A percentile compares a stretch with the other conserved stretches of the same genome.
Evolutionary conservation across 2,888 invertebrate genomes (phyloP).

Genomic region (Myopa tessellatipennis): DNA sequence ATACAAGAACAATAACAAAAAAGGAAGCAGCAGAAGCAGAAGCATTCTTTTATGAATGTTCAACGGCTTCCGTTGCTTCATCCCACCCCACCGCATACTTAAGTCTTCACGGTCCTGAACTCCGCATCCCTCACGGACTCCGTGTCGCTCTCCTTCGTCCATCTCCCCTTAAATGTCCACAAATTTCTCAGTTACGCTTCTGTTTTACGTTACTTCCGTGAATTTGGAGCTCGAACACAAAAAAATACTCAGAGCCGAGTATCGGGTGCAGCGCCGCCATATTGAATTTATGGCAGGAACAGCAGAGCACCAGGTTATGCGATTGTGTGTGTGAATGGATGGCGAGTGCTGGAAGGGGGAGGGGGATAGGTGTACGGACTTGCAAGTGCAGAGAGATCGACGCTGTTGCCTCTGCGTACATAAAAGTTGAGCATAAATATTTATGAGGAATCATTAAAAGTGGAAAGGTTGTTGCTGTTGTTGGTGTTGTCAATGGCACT

Average conservation of each 20-base stretch:
- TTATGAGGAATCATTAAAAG: conserved; percentile 31
- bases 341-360: not conserved
- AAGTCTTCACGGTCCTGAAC: not conserved
- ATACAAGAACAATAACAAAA: too few relatives aligned
- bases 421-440: conserved; percentile 32
- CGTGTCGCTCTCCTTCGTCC: not conserved
- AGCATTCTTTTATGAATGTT: not conserved
- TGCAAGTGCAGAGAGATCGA: not conserved
- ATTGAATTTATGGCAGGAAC: too few relatives aligned
- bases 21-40: not conserved
- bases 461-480: not conserved
- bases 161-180: not conserved
- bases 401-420: conserved; percentile 8
- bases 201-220: not conserved
- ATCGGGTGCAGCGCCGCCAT: too few relatives aligned
- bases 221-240: not conserved
- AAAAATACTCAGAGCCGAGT: too few relatives aligned
- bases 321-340: not conserved
- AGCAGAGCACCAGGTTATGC: too few relatives aligned
- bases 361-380: not conserved
- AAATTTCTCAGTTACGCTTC: too few relatives aligned
- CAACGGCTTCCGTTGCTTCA: not conserved
- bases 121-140: not conserved
- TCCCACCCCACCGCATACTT: not conserved
- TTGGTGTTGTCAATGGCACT: not conserved